These are phyloP conservation scores for Periophthalmus magnuspinnatus DNA, from an alignment of 2,797 vertebrate species.

Conservation along the genomic window DNA sequence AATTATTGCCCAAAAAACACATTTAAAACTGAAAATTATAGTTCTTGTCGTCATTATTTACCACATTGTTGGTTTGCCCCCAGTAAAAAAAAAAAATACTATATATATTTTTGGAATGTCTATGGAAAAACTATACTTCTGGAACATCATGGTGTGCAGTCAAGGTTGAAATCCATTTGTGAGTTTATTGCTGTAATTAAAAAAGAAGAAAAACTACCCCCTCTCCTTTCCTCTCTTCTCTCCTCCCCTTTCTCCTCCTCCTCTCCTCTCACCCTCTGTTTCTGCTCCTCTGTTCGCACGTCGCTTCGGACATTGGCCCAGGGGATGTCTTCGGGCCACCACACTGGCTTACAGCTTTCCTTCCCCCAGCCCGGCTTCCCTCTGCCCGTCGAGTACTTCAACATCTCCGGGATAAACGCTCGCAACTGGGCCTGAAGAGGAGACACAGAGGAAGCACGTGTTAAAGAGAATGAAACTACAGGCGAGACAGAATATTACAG, in stretches of 20 bases:
- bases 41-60: too few relatives aligned
- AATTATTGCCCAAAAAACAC: too few relatives aligned
- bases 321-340: constrained; percentile 98
- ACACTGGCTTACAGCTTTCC: constrained; percentile 96
- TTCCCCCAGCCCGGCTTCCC: constrained; percentile 99
- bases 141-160: neutral
- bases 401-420: constrained; percentile 99
- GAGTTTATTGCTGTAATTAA: neutral
- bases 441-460: neutral
- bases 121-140: too few relatives aligned
- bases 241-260: constrained; percentile 85
- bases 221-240: constrained; percentile 66
- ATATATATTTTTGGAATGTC: too few relatives aligned
- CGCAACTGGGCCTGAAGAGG: constrained; percentile 89
- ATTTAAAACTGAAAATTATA: too few relatives aligned
- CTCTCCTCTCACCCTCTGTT: constrained; percentile 84
- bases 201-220: too few relatives aligned
- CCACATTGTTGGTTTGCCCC: too few relatives aligned
- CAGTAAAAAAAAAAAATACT: too few relatives aligned
- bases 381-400: constrained; percentile 96
- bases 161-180: neutral
- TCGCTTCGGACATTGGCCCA: constrained; percentile 99
- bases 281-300: constrained; percentile 96
- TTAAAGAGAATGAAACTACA: neutral
- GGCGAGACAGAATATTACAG: too few relatives aligned